Conservation (phyloP, 2,113 vertebrate species). For the Sphaerodactylus townsendi region DNA sequence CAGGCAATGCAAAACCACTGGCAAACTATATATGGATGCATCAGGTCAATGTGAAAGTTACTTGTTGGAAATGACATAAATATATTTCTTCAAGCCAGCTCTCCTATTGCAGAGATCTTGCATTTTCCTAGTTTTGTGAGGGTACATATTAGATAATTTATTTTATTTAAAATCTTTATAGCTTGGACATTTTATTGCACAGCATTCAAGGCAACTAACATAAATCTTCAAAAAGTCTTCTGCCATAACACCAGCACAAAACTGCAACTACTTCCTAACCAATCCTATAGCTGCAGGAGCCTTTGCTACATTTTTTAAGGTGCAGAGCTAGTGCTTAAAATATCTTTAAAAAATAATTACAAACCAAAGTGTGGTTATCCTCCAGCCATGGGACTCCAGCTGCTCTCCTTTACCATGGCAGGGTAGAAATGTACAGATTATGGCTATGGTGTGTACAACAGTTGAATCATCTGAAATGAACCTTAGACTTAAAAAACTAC, state of each 20-base stretch:
- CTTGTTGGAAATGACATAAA: not conserved
- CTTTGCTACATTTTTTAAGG: not conserved
- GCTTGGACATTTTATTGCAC: too few species aligned
- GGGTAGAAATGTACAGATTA: not conserved
- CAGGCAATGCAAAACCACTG: too few species aligned
- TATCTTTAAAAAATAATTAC: not conserved
- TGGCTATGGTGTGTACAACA: not conserved
- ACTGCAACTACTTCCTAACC: not conserved
- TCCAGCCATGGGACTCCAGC: not conserved
- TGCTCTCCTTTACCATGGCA: not conserved
- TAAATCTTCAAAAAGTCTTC: too few species aligned
- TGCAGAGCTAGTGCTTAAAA: not conserved
- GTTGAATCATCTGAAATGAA: not conserved
- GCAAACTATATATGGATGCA: too few species aligned
- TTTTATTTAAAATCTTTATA: too few species aligned
- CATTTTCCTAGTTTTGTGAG: not conserved
- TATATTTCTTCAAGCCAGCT: not conserved
- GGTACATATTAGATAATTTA: not conserved
- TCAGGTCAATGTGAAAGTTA: not conserved
- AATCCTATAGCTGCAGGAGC: not conserved
- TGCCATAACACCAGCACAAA: too few species aligned
- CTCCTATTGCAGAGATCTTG: not conserved
- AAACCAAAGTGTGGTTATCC: not conserved
- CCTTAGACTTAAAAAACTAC: not conserved
- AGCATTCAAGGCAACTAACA: too few species aligned